Base-by-base conservation (phyloP, 2,888 invertebrate species). In the Rutpela maculata region DNA sequence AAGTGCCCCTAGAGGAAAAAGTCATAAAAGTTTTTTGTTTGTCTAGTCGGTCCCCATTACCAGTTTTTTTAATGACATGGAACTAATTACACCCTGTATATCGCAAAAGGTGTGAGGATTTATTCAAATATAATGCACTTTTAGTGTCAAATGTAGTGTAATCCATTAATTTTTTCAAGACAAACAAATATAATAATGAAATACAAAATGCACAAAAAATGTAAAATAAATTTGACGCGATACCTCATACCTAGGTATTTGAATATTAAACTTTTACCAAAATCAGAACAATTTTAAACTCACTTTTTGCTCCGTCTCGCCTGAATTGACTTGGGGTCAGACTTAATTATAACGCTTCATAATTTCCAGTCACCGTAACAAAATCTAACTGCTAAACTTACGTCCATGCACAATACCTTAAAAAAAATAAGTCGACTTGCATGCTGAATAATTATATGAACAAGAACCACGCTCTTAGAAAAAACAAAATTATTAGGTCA, bases 401-500 rank as follows among this genome's bases (percentile, higher is more conserved):
- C 50, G 3, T 5, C 12, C 12, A 4, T 22, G n/a, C 31, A 26
- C 26, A 26, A 62, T 26, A 12, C n/a, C 2, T 2, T 50, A 50
- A 65, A 65, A 26, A 35, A 63, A 65, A 43, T 65, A 38, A 65
- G 12, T 15, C 38, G 5, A 12, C 31, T 66, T 26, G 55, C 56
- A 67, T 31, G 31, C 0, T 67, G 9, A 22, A 19, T 55, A n/a
- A 55, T 55, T 55, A 56, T 56, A 38, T 22, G 67, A n/a, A 56
- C 17, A 26, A 22, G 67, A 67, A 15, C 31, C 17, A n/a, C n/a
- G 17, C 31, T 22, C 26, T 17, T 67, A 56, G 31, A 67, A 67
- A 67, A 55, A 56, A 26, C 17, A 17, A 67, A 67, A 67, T 67
- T 67, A 67, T 56, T 67, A 67, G 67, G 67, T 55, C 67, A 67